Evolutionary conservation across 2,888 invertebrate species (phyloP).

Genomic region (Kryphioiulus occultus): DNA sequence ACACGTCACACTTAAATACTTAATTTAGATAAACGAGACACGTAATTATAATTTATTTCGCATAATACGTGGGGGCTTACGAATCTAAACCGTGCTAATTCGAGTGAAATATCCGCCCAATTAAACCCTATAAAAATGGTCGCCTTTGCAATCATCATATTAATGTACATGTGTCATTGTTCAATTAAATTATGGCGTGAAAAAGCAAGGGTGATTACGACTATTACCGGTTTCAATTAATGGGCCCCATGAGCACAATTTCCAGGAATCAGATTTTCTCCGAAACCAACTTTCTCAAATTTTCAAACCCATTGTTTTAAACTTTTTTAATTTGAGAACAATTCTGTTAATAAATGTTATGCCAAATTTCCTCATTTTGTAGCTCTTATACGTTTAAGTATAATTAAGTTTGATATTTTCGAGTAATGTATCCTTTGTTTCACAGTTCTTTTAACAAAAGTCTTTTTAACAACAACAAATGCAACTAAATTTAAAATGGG

Average conservation of each 20-base stretch:
- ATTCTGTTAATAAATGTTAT: too few species aligned
- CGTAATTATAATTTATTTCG: constrained; percentile 30
- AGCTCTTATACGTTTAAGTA: too few species aligned
- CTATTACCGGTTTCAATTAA: not conserved
- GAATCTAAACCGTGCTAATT: constrained; percentile 20
- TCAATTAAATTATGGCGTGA: not conserved
- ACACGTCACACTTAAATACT: constrained; percentile 21
- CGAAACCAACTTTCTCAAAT: too few species aligned
- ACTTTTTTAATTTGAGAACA: too few species aligned
- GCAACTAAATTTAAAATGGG: too few species aligned
- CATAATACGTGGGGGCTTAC: constrained; percentile 22
- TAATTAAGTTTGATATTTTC: too few species aligned
- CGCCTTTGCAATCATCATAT: not conserved
- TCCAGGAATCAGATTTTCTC: not conserved
- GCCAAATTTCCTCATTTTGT: too few species aligned
- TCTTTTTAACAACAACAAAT: too few species aligned
- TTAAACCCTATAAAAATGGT: constrained; percentile 19
- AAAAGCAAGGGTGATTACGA: not conserved
- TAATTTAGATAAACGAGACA: constrained; percentile 31
- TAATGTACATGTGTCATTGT: not conserved
- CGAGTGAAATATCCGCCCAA: constrained; percentile 31
- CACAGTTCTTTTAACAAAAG: too few species aligned
- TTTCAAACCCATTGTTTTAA: too few species aligned
- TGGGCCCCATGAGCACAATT: not conserved
- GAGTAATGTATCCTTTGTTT: too few species aligned